Conservation (phyloP, 2,113 vertebrate species). For the Burhinus oedicnemus region DNA sequence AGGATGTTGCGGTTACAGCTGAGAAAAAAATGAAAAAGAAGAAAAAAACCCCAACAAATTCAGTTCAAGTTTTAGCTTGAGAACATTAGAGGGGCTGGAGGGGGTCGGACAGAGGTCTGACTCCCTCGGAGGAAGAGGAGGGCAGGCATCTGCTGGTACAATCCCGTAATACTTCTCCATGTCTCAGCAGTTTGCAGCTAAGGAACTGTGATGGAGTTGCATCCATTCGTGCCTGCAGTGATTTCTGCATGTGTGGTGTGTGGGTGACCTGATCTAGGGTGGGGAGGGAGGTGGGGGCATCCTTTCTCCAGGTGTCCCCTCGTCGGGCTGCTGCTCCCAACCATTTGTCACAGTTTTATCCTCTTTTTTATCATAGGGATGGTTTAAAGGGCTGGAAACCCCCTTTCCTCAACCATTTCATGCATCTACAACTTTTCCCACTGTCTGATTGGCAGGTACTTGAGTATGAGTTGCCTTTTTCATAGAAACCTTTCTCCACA, state of each 20-base stretch:
- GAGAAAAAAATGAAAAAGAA: neutral
- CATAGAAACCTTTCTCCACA: neutral
- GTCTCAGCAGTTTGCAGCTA: neutral
- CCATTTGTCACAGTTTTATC: neutral
- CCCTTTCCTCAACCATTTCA: neutral
- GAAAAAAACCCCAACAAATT: accelerated
- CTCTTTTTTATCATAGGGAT: neutral
- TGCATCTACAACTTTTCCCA: neutral
- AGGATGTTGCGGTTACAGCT: neutral
- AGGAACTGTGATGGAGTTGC: neutral
- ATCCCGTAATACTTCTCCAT: neutral
- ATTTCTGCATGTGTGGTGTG: accelerated
- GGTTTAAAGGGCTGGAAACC: neutral
- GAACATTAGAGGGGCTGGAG: neutral
- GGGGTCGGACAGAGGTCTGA: accelerated
- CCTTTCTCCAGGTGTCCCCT: neutral
- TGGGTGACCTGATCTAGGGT: neutral
- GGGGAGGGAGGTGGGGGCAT: too few species aligned
- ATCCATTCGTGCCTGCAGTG: accelerated
- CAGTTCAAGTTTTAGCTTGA: neutral
- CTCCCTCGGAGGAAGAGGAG: neutral
- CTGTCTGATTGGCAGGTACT: neutral
- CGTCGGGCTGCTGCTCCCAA: neutral
- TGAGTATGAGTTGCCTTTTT: neutral
- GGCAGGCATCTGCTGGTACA: neutral